A percentile compares a stretch with the other conserved stretches of the same genome.
Evolutionary conservation across 2,113 vertebrate species (phyloP).

Genomic region (Lanius collurio): DNA sequence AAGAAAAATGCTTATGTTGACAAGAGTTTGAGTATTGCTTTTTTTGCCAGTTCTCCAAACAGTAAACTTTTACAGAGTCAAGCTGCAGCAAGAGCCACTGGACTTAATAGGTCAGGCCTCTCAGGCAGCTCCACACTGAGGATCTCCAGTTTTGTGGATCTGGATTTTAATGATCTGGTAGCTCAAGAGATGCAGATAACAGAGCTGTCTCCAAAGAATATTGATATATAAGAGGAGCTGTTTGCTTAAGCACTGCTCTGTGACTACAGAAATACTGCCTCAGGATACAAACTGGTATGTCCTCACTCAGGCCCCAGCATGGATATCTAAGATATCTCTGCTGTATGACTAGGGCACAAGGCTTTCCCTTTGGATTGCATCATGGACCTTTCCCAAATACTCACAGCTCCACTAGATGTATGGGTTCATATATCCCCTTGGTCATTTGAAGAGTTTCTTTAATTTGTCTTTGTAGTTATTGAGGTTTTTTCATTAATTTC

Average conservation of each 20-base stretch:
- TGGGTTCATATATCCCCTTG: not conserved
- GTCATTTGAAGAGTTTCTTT: not conserved
- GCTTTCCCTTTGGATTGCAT: not conserved
- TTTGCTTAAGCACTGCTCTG: not conserved
- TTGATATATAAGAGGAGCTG: not conserved
- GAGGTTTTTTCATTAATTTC: not conserved
- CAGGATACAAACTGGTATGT: not conserved
- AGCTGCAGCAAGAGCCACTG: not conserved
- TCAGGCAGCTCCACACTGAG: not conserved
- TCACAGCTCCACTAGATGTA: not conserved
- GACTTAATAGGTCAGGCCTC: not conserved
- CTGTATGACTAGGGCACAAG: not conserved
- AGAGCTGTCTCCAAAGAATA: rapidly evolving
- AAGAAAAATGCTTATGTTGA: not conserved
- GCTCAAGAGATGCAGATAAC: not conserved
- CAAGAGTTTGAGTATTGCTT: not conserved
- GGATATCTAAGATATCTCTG: rapidly evolving
- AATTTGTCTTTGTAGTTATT: not conserved
- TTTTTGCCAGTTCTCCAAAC: not conserved
- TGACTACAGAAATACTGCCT: not conserved
- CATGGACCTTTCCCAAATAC: not conserved
- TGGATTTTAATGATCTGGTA: not conserved
- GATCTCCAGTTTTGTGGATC: not conserved
- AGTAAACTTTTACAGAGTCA: not conserved
- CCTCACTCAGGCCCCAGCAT: not conserved